These are phyloP conservation scores for Phymastichus coffea DNA, from an alignment of 1,140 invertebrate genomes.

Conservation along the genomic window DNA sequence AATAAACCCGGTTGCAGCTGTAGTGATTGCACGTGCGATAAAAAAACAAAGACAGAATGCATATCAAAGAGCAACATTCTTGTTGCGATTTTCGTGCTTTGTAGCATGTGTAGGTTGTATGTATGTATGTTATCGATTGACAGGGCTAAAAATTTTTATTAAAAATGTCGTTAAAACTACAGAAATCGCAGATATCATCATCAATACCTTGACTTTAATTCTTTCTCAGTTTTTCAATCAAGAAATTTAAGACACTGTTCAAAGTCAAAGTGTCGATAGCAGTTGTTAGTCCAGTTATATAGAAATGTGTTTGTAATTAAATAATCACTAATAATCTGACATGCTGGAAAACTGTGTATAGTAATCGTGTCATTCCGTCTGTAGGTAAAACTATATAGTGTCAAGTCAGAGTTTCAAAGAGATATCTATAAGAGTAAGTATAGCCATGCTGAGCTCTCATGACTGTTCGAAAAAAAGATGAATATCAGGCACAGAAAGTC, in stretches of 20 bases:
- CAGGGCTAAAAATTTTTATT: no score
- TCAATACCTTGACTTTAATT: no score
- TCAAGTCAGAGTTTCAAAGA: neutral
- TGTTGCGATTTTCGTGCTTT: conserved; percentile 28
- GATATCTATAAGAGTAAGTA: neutral
- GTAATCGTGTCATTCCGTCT: neutral
- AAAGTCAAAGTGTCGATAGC: no score
- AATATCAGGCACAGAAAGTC: neutral
- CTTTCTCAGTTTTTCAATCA: no score
- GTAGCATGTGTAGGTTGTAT: conserved; percentile 2
- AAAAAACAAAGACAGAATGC: conserved; percentile 44
- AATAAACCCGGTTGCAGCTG: conserved; percentile 52
- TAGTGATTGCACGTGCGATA: conserved; percentile 42
- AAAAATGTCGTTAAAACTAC: no score
- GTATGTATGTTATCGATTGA: neutral
- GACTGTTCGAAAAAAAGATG: conserved; percentile 3
- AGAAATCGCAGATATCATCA: no score
- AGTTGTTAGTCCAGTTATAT: neutral
- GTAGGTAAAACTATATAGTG: neutral
- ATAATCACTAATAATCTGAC: neutral
- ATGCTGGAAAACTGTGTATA: conserved; percentile 12
- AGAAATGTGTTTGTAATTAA: no score
- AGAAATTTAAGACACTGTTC: no score
- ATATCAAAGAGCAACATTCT: conserved; percentile 40
- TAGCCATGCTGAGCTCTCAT: conserved; percentile 8